Percentiles rank a stretch among this genome's conserved stretches.
Conservation (phyloP, 2,888 invertebrate species). For the Vannuccia rotundouncinata region DNA sequence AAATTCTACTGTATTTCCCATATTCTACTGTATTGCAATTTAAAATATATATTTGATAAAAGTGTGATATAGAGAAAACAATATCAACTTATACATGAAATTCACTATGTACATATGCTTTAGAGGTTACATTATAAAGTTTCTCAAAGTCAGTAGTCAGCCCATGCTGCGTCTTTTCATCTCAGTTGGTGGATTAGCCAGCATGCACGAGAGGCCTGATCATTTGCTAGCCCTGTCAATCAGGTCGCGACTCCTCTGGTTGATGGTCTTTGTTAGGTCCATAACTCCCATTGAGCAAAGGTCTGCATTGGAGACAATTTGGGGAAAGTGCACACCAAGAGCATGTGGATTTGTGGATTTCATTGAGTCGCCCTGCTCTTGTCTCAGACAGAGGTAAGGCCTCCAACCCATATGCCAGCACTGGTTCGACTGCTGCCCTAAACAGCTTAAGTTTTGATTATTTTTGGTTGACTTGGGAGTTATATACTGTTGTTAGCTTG, state of each 20-base stretch:
- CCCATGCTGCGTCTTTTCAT: no score
- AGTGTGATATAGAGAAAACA: no score
- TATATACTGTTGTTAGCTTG: background rate
- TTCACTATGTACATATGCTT: no score
- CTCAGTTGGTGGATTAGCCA: no score
- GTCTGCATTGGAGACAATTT: background rate
- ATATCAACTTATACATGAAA: no score
- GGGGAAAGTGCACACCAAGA: background rate
- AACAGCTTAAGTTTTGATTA: background rate
- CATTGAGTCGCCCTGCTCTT: background rate
- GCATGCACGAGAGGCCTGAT: background rate
- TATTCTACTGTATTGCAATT: no score
- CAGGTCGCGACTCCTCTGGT: background rate
- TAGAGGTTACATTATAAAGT: no score
- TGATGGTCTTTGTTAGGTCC: background rate
- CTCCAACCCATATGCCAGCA: conserved; percentile 13
- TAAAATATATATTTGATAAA: no score
- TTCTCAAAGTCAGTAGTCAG: no score
- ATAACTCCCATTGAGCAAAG: background rate
- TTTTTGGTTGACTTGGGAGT: background rate
- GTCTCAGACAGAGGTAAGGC: background rate
- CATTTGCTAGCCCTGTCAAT: background rate
- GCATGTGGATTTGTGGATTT: background rate
- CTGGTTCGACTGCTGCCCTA: background rate
- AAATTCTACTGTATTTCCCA: no score